These are phyloP conservation scores for Botrylloides violaceus DNA, from an alignment of 23 tunicate species.

Conservation along the genomic window DNA sequence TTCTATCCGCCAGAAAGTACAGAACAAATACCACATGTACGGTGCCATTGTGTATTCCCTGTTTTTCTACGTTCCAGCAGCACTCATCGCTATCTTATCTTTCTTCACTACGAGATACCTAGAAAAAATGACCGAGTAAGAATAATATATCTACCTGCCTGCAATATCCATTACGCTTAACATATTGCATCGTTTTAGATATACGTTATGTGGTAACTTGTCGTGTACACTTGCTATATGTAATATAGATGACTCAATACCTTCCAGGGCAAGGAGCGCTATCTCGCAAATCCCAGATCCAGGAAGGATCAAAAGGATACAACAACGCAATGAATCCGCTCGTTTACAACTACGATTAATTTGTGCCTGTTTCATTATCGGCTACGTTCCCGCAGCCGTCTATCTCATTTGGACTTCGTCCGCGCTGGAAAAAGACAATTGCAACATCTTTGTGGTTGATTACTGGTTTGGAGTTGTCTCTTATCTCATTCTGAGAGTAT, in stretches of 20 bases:
- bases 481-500: conserved; percentile 52
- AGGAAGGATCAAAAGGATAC: not conserved
- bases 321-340: conserved; percentile 6
- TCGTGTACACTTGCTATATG: too few relatives aligned
- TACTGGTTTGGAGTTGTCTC: conserved; percentile 92
- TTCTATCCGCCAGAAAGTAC: conserved; percentile 7
- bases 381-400: conserved; percentile 54
- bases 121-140: conserved; percentile 10
- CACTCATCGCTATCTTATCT: conserved; percentile 16
- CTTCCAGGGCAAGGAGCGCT: not conserved
- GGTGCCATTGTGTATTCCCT: conserved; percentile 7
- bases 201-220: too few relatives aligned
- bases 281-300: not conserved
- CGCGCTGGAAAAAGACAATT: not conserved
- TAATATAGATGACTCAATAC: not conserved
- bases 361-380: conserved; percentile 43
- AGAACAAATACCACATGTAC: conserved; percentile 23
- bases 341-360: conserved; percentile 44
- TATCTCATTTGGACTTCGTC: conserved; percentile 75
- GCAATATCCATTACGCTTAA: too few relatives aligned
- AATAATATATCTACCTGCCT: too few relatives aligned
- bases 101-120: conserved; percentile 8
- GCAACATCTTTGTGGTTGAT: conserved; percentile 9
- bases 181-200: too few relatives aligned
- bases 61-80: conserved; percentile 22